A percentile compares a stretch with the other conserved stretches of the same genome.
Conservation (phyloP, 2,113 vertebrate genomes). For the rabbit (Oryctolagus cuniculus) region DNA sequence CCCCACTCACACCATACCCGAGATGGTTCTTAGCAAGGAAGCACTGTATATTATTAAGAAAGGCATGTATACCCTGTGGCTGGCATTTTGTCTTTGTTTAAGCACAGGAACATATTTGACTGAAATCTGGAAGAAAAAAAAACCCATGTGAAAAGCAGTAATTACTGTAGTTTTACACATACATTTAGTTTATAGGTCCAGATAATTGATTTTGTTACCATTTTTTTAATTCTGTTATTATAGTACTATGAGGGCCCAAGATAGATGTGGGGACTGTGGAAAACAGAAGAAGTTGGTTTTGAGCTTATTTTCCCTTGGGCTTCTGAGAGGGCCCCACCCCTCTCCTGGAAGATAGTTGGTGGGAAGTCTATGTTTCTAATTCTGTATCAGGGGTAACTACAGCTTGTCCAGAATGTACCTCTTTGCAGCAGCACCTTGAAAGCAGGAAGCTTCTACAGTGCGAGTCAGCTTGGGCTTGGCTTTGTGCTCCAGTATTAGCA, state of each 20-base stretch:
- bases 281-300: not conserved
- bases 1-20: not conserved
- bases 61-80: not conserved
- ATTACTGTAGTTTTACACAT: not conserved
- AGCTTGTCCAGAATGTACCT: not conserved
- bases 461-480: not conserved
- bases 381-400: not conserved
- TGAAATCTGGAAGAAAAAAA: slow-evolving; percentile 50
- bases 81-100: slow-evolving; percentile 57
- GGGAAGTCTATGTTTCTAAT: not conserved
- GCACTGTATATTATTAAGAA: not conserved
- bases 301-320: not conserved
- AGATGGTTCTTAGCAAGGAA: slow-evolving; percentile 35
- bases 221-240: slow-evolving; percentile 33
- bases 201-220: slow-evolving; percentile 14
- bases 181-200: not conserved
- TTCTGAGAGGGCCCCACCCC: not conserved
- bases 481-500: not conserved
- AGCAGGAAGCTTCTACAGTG: not conserved
- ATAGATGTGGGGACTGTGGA: not conserved
- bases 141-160: slow-evolving; percentile 35
- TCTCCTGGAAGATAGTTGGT: not conserved
- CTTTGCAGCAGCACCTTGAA: not conserved
- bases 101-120: slow-evolving; percentile 44
- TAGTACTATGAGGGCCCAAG: not conserved